Evolutionary conservation across 2,888 invertebrate genomes (phyloP), one percentile per base, ranked within the genome.

Genomic region (Polia nebulosa): DNA sequence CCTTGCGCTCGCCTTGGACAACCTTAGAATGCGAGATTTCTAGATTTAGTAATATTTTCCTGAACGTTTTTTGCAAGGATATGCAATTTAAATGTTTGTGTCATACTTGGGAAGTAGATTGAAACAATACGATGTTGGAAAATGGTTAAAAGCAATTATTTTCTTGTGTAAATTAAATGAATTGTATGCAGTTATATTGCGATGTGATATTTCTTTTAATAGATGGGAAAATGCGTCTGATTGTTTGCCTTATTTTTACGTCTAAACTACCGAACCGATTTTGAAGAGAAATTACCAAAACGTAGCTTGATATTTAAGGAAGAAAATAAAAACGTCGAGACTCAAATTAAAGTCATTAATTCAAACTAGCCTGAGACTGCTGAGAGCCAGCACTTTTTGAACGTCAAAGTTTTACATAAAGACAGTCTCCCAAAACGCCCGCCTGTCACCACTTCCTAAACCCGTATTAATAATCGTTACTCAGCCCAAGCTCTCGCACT

Each of bases 11-110:
- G 64, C 90, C 90, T 91, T 87, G 88, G 59, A 79, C 81, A 58
- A 69, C 80, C 22, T 62, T 82, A 82, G 89, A 90, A 90, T 90
- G 85, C 76, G 72, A 87, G 85, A 89, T 87, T 86, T 84, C 69
- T 62, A 34, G 47, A 56, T 59, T 59, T 78, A 22, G 15, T 6
- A 29, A 76, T 61, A 75, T 64, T 80, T 69, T 76, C 77, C 77
- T 76, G 64, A 45, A 58, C 8, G 44, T 15, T 45, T 49, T 64
- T 72, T n/a, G 22, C 49, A 57, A 64, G 76, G 59, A 52, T n/a
- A 27, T 39, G 4, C 20, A 36, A 57, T 64, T 72, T 15, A 59
- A 64, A 53, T 73, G 36, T 34, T 44, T 17, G 5, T 36, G 47
- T 39, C 49, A 36, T 45, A 51, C 11, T 53, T 53, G 13, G 36